Evolutionary conservation across 2,113 vertebrate genomes (phyloP), one percentile per base, ranked within the genome.

Genomic region (Anseranas semipalmata): DNA sequence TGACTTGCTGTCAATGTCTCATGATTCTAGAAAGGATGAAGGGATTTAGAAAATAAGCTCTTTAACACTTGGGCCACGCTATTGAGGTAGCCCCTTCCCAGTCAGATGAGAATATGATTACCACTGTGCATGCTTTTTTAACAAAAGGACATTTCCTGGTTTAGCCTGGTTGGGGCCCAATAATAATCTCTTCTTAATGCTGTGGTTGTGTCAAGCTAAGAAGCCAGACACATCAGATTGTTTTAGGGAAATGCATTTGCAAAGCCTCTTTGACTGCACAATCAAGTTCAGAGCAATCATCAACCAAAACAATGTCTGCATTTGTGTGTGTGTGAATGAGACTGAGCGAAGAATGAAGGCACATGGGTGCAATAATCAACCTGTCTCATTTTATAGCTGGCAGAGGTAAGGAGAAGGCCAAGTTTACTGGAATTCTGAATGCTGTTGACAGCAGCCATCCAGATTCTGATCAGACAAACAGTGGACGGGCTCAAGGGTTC

Each of bases 1-100:
- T 98, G 98, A 99, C 99, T 99, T 98, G 98, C 99, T 99, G 99
- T 99, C 98, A 99, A 97, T 97, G 98, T 98, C 98, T 98, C 98
- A 96, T 55, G 58, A 96, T 98, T 98, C 98, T 98, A 97, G 97
- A 98, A 98, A 98, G 98, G 98, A 98, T 99, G 98, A 98, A 98
- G 97, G 97, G 98, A 98, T 99, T 98, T 98, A 96, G 96, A 97
- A 98, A 98, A 98, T 98, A 98, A 98, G 98, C 97, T 98, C 97
- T 98, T 99, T 98, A 98, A 97, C 97, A 88, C 97, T 97, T 98
- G 97, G 82, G 80, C 56, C 96, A 81, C 75, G 6, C 8, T 97
- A 91, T 95, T 97, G 95, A 98, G 97, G 95, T 95, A 96, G 92
- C 84, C 96, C 95, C 96, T 97, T 95, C 90, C 95, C 71, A 74